Conservation (phyloP, 2,888 invertebrate genomes). For the Erynnis tages region DNA sequence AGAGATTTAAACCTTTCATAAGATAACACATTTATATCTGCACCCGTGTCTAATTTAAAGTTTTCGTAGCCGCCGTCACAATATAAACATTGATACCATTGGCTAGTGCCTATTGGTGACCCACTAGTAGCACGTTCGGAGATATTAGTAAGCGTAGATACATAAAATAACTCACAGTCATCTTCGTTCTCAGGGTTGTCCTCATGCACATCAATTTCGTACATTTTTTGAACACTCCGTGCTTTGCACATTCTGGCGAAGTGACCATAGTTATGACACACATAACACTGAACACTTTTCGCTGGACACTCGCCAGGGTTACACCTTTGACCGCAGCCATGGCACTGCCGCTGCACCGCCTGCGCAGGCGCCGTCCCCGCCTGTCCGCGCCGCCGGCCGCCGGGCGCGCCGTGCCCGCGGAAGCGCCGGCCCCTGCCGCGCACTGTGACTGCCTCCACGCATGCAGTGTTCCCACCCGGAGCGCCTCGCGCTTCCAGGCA, state of each 20-base stretch:
- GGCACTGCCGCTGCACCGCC: not conserved
- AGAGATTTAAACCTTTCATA: conserved; percentile 8
- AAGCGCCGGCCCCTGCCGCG: too few relatives aligned
- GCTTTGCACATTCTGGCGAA: conserved; percentile 2
- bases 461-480: too few relatives aligned
- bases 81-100: too few relatives aligned
- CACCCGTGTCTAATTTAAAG: conserved; percentile 19
- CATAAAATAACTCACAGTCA: too few relatives aligned
- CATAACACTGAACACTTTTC: not conserved
- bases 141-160: conserved; percentile 2
- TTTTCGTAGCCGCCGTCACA: not conserved
- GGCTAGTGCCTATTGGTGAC: too few relatives aligned
- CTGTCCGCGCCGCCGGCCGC: too few relatives aligned
- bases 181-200: not conserved
- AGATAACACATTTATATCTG: conserved; percentile 17
- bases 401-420: too few relatives aligned
- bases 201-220: conserved; percentile 15
- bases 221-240: not conserved
- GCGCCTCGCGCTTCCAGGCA: not conserved
- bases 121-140: too few relatives aligned
- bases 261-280: not conserved
- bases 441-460: too few relatives aligned
- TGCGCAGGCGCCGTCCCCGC: not conserved
- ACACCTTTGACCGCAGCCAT: not conserved
- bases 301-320: not conserved